Base-by-base conservation (phyloP, 1,140 invertebrate species). In the Drosophila rhopaloa region DNA sequence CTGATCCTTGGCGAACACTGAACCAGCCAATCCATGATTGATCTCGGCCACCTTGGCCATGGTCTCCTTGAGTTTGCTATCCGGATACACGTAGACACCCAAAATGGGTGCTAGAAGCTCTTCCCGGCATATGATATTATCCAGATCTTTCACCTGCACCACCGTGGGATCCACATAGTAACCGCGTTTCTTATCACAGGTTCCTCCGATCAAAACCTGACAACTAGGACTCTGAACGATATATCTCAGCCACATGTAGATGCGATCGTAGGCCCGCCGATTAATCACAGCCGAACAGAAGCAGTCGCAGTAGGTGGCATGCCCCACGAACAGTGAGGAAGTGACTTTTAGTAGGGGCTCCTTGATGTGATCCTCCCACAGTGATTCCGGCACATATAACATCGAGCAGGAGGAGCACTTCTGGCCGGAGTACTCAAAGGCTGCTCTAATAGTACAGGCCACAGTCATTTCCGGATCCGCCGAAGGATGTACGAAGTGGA, bases 381-480 rank as follows among this genome's bases (percentile, higher is more conserved):
- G 90, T 1, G 97, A 98, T 85, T 96, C 94, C 6, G 99, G 98
- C 35, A 99, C 95, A 93, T 99, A 99, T 92, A 99, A 94, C 91
- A 99, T 94, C 13, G 98, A 99, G 90, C 98, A 99, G 8, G 99
- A 99, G 4, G 98, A 99, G 93, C 99, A 99, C 93, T 99, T 99
- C 93, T 99, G 99, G 1, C 99, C 99, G 85, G 96, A 97, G 91
- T 95, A 98, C 93, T 99, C 99, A 93, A 99, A 99, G 14, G 98
- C 95, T 51, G 97, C 97, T 57, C 96, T 93, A 63, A 99, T 97
- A 0, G 98, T 99, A 0, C 95, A 95, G 46, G 95, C 95, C 0
- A 98, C 95, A 13, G 98, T 76, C 14, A 95, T 95, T 9, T 95
- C 93, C 0, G 97, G 93, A 93, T 99, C 96, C 10, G 98, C 98